Conservation (phyloP, 2,797 vertebrate genomes). For the Octomys mimax region DNA sequence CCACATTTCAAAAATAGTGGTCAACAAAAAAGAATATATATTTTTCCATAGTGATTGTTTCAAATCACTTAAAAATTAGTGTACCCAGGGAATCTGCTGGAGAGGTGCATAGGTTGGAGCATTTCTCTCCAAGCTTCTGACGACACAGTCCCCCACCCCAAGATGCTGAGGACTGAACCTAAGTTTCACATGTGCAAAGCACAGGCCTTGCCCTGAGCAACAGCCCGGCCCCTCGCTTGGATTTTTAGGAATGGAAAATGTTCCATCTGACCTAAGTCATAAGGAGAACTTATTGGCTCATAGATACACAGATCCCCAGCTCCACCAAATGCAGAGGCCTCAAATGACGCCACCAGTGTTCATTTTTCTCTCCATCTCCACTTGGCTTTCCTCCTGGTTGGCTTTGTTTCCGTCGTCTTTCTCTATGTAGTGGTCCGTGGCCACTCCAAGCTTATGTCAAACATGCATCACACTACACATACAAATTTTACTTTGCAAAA, state of each 20-base stretch:
- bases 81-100: not conserved
- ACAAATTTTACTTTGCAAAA: conserved; percentile 64
- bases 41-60: not conserved
- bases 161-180: not conserved
- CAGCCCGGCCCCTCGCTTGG: not conserved
- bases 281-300: not conserved
- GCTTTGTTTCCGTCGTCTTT: not conserved
- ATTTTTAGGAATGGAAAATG: conserved; percentile 48
- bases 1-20: not conserved
- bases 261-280: not conserved
- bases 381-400: conserved; percentile 3
- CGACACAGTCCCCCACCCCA: not conserved
- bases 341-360: not conserved
- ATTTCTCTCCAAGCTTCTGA: conserved; percentile 21
- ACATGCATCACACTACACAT: conserved; percentile 5
- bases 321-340: not conserved
- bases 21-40: not conserved
- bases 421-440: conserved; percentile 1
- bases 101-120: not conserved
- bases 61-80: conserved; percentile 2
- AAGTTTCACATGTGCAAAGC: not conserved
- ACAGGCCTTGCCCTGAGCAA: not conserved
- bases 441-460: not conserved
- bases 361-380: not conserved
- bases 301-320: not conserved